phyloP scores from a whole-genome alignment of 2,888 invertebrate genomes.

The Electrophaes corylata region DNA sequence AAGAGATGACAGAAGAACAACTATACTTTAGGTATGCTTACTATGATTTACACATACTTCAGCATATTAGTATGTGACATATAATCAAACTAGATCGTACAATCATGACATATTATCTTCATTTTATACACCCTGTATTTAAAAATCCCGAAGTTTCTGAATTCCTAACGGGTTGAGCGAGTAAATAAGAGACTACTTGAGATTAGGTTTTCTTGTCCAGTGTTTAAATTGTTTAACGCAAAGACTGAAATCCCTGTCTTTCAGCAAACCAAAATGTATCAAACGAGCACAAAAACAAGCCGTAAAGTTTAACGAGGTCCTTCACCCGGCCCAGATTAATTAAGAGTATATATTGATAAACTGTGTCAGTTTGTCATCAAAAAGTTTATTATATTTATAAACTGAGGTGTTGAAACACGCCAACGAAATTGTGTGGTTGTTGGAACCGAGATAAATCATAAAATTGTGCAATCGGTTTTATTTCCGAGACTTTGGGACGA shows the following conservation, averaged over 20 bases:
- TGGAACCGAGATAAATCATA: slow-evolving; percentile 6
- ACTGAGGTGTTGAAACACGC: slow-evolving; percentile 19
- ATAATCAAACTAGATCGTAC: too few relatives aligned
- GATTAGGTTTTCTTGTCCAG: background rate
- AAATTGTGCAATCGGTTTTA: slow-evolving; percentile 9
- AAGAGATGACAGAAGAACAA: too few relatives aligned
- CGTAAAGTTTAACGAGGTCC: slow-evolving; percentile 38
- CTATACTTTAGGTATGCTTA: too few relatives aligned
- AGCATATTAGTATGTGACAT: too few relatives aligned
- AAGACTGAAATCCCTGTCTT: slow-evolving; percentile 10
- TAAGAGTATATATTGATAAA: slow-evolving; percentile 11
- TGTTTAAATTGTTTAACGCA: background rate
- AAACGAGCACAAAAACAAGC: slow-evolving; percentile 30
- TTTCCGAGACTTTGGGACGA: background rate
- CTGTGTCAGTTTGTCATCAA: slow-evolving; percentile 30
- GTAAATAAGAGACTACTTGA: background rate
- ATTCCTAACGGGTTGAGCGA: too few relatives aligned
- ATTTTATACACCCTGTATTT: too few relatives aligned
- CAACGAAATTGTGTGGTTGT: slow-evolving; percentile 9
- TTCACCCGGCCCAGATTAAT: slow-evolving; percentile 21
- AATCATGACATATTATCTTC: too few relatives aligned
- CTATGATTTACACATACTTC: too few relatives aligned
- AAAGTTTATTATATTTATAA: slow-evolving; percentile 11
- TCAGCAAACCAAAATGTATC: slow-evolving; percentile 31
- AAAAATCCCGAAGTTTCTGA: too few relatives aligned